phyloP scores from a whole-genome alignment of 2,113 vertebrate species.

The Scolopax mira region DNA sequence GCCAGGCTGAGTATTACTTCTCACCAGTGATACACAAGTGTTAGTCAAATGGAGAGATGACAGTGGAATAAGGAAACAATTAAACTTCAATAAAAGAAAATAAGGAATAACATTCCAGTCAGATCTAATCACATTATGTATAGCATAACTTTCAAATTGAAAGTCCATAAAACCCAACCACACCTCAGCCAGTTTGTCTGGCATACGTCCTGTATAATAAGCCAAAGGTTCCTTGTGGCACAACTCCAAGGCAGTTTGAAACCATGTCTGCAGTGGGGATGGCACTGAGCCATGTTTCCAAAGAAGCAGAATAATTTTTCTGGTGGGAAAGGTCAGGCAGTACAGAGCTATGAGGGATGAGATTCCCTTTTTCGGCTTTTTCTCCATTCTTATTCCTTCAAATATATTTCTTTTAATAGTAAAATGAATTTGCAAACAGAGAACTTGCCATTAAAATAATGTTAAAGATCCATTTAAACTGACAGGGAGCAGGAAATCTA shows the following conservation, averaged over 20 bases:
- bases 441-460: conserved; percentile 43
- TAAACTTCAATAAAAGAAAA: conserved; percentile 65
- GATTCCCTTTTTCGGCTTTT: conserved; percentile 25
- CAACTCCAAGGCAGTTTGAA: conserved; percentile 57
- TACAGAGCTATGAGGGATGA: conserved; percentile 4
- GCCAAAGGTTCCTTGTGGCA: conserved; percentile 30
- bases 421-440: conserved; percentile 50
- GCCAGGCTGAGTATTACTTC: not conserved
- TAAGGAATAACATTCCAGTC: conserved; percentile 63
- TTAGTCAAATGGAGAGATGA: conserved; percentile 60
- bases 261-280: conserved; percentile 39
- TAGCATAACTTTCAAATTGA: conserved; percentile 63
- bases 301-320: conserved; percentile 47
- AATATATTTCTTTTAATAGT: conserved; percentile 21
- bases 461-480: conserved; percentile 36
- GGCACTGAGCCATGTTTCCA: conserved; percentile 58
- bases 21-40: conserved; percentile 24
- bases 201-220: conserved; percentile 56
- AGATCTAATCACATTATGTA: conserved; percentile 69
- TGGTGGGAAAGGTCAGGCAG: conserved; percentile 66
- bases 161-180: conserved; percentile 59
- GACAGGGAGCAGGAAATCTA: not conserved
- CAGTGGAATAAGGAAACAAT: conserved; percentile 65
- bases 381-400: not conserved
- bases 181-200: conserved; percentile 65